Percentiles rank a stretch among this genome's conserved stretches.
phyloP scores from a whole-genome alignment of 2,888 invertebrate species.

The Sycophila texana region DNA sequence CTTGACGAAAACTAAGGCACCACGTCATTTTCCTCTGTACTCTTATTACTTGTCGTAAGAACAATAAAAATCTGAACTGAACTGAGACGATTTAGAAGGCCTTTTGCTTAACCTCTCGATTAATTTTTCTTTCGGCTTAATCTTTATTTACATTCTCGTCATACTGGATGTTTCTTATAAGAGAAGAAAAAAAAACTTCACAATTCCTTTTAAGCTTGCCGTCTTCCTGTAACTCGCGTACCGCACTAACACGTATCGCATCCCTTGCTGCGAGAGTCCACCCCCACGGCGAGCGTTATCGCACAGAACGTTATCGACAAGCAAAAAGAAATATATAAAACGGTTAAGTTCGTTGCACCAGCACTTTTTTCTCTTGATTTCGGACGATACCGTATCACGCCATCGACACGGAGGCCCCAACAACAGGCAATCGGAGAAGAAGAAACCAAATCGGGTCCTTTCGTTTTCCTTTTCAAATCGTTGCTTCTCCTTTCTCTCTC shows the following conservation, averaged over 20 bases:
- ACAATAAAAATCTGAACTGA: constrained; percentile 37
- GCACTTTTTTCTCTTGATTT: constrained; percentile 1
- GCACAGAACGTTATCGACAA: background rate
- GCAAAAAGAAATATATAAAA: constrained; percentile 35
- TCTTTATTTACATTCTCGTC: constrained; percentile 55
- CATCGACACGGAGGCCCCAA: no score
- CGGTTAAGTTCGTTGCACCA: constrained; percentile 39
- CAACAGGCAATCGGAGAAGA: no score
- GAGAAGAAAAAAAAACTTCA: constrained; percentile 40
- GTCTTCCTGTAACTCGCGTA: background rate
- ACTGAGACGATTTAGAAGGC: constrained; percentile 41
- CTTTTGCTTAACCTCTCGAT: constrained; percentile 43
- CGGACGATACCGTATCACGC: no score
- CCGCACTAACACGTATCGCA: background rate
- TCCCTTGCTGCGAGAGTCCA: background rate
- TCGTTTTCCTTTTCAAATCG: background rate
- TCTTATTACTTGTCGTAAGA: no score
- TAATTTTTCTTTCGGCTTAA: constrained; percentile 40
- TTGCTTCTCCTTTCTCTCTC: background rate
- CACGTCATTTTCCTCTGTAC: background rate
- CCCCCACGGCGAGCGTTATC: no score
- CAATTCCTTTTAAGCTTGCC: constrained; percentile 19
- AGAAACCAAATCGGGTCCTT: background rate
- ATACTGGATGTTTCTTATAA: constrained; percentile 37
- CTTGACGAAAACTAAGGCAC: no score